phyloP scores from a whole-genome alignment of 2,113 vertebrate species.

The Jaculus jaculus region DNA sequence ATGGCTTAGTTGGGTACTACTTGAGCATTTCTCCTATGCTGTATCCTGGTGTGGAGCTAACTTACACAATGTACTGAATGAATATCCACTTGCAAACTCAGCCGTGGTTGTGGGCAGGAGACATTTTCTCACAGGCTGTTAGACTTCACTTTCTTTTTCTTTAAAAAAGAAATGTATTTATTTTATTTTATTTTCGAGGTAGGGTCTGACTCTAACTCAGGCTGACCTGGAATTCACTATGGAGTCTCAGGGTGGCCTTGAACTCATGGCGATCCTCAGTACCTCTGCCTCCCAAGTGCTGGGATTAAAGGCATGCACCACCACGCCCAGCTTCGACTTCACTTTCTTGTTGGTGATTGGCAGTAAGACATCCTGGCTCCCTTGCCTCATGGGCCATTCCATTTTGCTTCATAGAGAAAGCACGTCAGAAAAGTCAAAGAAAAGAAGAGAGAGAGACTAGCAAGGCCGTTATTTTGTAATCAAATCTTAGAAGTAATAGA shows the following conservation, averaged over 20 bases:
- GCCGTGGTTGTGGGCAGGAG: not conserved
- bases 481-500: not conserved
- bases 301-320: no score
- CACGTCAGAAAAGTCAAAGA: not conserved
- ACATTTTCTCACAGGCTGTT: not conserved
- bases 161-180: no score
- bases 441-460: not conserved
- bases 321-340: no score
- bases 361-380: not conserved
- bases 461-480: not conserved
- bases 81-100: not conserved
- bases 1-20: not conserved
- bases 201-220: no score
- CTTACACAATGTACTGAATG: not conserved
- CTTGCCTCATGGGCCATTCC: not conserved
- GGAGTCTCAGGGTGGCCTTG: no score
- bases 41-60: not conserved
- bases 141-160: not conserved
- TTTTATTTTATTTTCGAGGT: no score
- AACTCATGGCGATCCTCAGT: no score
- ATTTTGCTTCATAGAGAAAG: not conserved
- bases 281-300: no score
- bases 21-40: not conserved
- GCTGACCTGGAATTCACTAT: no score
- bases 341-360: not conserved